Base-by-base conservation (phyloP, 2,797 vertebrate genomes). In the Acrocephalus scirpaceus region DNA sequence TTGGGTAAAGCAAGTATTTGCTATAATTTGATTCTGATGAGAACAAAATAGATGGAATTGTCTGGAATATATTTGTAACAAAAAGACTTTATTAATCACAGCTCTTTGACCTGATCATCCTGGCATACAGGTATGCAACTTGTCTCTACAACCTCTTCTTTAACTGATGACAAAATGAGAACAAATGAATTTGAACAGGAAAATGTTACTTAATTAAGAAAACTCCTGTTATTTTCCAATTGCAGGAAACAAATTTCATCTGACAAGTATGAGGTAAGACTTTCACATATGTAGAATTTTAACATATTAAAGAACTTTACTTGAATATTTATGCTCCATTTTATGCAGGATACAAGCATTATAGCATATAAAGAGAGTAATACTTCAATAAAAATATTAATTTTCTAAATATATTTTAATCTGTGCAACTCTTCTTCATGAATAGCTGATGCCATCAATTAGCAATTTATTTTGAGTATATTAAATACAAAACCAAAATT, bases 21-120 rank as follows among this genome's bases (percentile, higher is more conserved):
- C 87, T 95, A 78, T 91, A 64, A 95, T 94, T 75, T 88, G 82
- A 92, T 86, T 95, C 80, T 60, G 61, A 93, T 92, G 61, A 96
- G 93, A 90, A 79, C 27, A 94, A 92, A 97, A 95, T 69, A 42
- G 65, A 82, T 78, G 86, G 44, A 73, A 83, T 64, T 89, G 54
- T 83, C 90, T 90, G 56, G 81, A 95, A 94, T 57, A 42, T 30
- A 61, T 72, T 91, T 93, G 62, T 79, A 93, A 83, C 9, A 44
- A 73, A 77, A 76, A 76, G 60, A 64, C 26, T 36, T 67, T 13
- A 50, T 25, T 82, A 88, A 75, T 53, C 72, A 65, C 32, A 64
- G 75, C 12, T 40, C 56, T 91, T 54, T 92, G 76, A 82, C 83
- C 23, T 7, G 8, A 78, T 67, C 56, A 47, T 48, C 30, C 48